phyloP scores from a whole-genome alignment of 2,888 invertebrate species.

The Scelioninae gen. 2 region DNA sequence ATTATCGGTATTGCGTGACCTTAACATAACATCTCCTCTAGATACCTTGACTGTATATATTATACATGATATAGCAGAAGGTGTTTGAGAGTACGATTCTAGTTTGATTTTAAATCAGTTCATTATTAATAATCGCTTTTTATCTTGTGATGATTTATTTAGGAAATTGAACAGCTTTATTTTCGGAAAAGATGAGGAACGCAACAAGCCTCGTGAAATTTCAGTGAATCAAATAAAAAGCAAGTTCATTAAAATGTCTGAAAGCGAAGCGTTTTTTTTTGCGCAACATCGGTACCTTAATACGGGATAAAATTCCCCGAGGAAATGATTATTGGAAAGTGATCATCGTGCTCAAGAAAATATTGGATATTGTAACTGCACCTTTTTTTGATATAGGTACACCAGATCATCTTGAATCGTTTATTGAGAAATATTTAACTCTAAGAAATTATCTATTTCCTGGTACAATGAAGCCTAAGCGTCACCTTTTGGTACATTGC shows the following conservation, averaged over 20 bases:
- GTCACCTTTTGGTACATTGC: slow-evolving; percentile 49
- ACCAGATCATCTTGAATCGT: slow-evolving; percentile 1
- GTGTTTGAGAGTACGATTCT: slow-evolving; percentile 57
- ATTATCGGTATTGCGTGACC: too few species aligned
- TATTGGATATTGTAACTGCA: slow-evolving; percentile 24
- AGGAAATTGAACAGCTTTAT: slow-evolving; percentile 57
- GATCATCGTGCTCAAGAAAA: too few species aligned
- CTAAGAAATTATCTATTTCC: slow-evolving; percentile 1
- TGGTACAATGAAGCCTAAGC: slow-evolving; percentile 56
- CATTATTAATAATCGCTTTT: too few species aligned
- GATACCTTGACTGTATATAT: too few species aligned
- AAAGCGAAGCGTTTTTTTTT: too few species aligned
- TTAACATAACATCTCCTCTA: too few species aligned
- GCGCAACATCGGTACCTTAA: slow-evolving; percentile 56
- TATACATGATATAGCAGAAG: slow-evolving; percentile 26
- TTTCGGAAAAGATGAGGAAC: slow-evolving; percentile 52
- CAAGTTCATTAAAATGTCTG: slow-evolving; percentile 47
- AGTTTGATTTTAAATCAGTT: too few species aligned
- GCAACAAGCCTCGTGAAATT: slow-evolving; percentile 57
- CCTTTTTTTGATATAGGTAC: slow-evolving; percentile 1
- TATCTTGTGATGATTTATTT: slow-evolving; percentile 59
- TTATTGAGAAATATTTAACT: slow-evolving; percentile 7
- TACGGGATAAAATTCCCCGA: slow-evolving; percentile 54
- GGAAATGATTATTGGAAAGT: too few species aligned
- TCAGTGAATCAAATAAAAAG: slow-evolving; percentile 37